These are phyloP conservation scores for Onychostoma macrolepis DNA, from an alignment of 2,113 vertebrate genomes.

Conservation along the genomic window DNA sequence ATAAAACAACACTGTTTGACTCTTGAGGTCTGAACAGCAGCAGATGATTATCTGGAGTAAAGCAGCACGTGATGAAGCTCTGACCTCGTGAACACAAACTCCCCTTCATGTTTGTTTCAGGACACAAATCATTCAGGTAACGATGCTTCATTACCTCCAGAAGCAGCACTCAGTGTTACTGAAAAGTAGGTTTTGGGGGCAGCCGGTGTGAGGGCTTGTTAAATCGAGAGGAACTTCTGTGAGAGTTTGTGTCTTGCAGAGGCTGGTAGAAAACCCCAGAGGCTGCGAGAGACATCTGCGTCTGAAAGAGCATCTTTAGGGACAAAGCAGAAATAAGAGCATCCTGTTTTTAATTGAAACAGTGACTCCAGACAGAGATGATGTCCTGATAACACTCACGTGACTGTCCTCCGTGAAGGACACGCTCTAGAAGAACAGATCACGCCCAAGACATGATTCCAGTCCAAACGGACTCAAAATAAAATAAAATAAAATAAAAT, in stretches of 20 bases:
- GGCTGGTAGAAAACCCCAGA: constrained; percentile 27
- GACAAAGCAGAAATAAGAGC: not conserved
- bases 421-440: not conserved
- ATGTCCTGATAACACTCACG: not conserved
- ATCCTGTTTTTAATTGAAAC: not conserved
- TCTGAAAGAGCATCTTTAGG: not conserved
- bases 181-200: not conserved
- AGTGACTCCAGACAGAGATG: not conserved
- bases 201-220: not conserved
- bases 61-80: not conserved
- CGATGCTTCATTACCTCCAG: not conserved
- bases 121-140: not conserved
- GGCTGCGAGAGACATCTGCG: not conserved
- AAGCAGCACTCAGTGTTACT: not conserved
- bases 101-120: not conserved
- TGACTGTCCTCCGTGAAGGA: not conserved
- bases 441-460: not conserved
- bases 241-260: not conserved
- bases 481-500: too few species aligned
- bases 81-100: not conserved
- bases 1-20: too few species aligned
- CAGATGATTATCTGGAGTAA: too few species aligned
- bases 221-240: not conserved
- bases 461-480: not conserved
- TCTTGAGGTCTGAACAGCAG: too few species aligned